These are phyloP conservation scores for Chascanopsetta lugubris DNA, from an alignment of 2,113 vertebrate species.

Conservation along the genomic window DNA sequence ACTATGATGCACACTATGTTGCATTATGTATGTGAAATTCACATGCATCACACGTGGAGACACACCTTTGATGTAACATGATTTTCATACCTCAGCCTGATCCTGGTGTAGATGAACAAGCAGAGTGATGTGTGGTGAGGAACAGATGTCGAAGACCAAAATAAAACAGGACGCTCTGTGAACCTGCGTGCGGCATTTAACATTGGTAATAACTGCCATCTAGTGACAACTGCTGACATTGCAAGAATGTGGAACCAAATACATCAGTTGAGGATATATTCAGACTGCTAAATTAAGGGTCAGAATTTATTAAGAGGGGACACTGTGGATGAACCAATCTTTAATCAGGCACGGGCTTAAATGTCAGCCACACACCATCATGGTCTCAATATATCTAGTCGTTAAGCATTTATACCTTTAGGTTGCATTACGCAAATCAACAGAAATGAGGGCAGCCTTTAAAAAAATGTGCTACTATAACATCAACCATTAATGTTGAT, in stretches of 20 bases:
- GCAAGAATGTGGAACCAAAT: neutral
- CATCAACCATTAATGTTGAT: neutral
- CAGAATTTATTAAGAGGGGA: neutral
- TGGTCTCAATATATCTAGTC: neutral
- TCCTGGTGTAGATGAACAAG: slow-evolving; percentile 19
- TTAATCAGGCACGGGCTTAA: slow-evolving; percentile 1
- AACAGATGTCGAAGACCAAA: slow-evolving; percentile 7
- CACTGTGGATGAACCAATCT: neutral
- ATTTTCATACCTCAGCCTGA: slow-evolving; percentile 5
- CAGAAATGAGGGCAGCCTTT: neutral
- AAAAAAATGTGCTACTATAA: too few species aligned
- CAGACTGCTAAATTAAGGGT: neutral
- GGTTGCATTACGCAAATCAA: neutral
- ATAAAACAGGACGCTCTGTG: slow-evolving; percentile 17
- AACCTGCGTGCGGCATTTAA: slow-evolving; percentile 7
- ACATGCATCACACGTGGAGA: neutral
- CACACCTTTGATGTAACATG: neutral
- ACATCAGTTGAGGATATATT: neutral
- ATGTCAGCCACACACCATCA: neutral
- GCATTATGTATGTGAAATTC: neutral
- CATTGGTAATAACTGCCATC: slow-evolving; percentile 70
- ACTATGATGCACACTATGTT: neutral
- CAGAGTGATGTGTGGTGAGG: neutral
- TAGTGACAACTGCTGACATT: slow-evolving; percentile 58
- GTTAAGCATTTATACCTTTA: neutral